phyloP scores from a whole-genome alignment of 2,888 invertebrate species.

The Philaethria dido region DNA sequence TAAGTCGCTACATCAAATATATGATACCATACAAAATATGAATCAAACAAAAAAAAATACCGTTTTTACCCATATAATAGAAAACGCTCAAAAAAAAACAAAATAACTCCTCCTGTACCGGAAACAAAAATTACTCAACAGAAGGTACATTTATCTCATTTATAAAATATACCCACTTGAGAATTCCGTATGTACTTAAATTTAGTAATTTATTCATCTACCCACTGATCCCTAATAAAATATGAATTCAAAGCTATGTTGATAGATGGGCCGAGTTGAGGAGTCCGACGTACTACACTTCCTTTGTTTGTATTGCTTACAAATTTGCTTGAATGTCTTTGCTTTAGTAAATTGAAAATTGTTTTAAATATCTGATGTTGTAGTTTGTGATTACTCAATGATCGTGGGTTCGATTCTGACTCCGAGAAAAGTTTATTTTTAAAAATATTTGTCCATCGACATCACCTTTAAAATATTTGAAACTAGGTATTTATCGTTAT shows the following conservation, averaged over 20 bases:
- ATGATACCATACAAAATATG: too few relatives aligned
- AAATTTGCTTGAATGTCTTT: background rate
- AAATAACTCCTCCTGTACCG: background rate
- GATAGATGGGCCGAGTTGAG: constrained; percentile 26
- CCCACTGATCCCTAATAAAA: constrained; percentile 40
- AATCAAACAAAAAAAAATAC: too few relatives aligned
- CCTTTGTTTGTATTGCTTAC: constrained; percentile 8
- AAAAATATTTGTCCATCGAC: too few relatives aligned
- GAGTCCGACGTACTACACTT: constrained; percentile 3
- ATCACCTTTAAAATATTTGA: too few relatives aligned
- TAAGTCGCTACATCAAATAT: too few relatives aligned
- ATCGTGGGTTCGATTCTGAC: background rate
- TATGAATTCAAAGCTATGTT: constrained; percentile 36
- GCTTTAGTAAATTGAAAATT: background rate
- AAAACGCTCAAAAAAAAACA: too few relatives aligned
- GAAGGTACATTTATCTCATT: background rate
- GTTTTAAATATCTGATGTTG: background rate
- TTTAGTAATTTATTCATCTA: constrained; percentile 43
- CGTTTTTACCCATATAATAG: too few relatives aligned
- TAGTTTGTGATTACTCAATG: too few relatives aligned
- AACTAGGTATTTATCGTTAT: too few relatives aligned
- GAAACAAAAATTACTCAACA: background rate
- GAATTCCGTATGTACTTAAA: constrained; percentile 41
- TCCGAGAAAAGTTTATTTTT: too few relatives aligned
- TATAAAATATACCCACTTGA: constrained; percentile 30